phyloP scores from a whole-genome alignment of 2,113 vertebrate genomes.

The Tragulus kanchil region DNA sequence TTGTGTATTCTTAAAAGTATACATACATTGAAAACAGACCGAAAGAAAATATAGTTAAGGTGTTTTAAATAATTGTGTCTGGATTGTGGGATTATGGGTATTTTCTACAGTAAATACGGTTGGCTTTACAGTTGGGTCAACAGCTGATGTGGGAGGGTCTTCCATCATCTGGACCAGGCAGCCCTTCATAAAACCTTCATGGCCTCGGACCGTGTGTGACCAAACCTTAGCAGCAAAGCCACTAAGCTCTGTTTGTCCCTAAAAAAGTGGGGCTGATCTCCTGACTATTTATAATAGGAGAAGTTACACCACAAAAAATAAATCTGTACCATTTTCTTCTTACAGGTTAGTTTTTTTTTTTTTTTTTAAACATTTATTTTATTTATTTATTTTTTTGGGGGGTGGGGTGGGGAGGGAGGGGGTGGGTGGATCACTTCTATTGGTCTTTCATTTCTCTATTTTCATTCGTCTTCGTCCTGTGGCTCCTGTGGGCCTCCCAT shows the following conservation, averaged over 20 bases:
- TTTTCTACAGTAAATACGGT: background rate
- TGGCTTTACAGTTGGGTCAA: background rate
- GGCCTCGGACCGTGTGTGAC: background rate
- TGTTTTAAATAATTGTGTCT: background rate
- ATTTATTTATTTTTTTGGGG: too few relatives aligned
- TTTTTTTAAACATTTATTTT: too few relatives aligned
- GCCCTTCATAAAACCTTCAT: background rate
- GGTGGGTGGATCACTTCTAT: too few relatives aligned
- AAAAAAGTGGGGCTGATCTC: background rate
- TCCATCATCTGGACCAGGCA: background rate
- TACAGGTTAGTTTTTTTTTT: conserved; percentile 35
- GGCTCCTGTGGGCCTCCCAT: too few relatives aligned
- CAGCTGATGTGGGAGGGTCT: background rate
- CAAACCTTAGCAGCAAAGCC: background rate
- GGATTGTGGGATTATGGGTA: background rate
- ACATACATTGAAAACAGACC: background rate
- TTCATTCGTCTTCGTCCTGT: too few relatives aligned
- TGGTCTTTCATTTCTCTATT: too few relatives aligned
- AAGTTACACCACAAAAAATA: background rate
- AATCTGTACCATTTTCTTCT: background rate
- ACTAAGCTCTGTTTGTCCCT: background rate
- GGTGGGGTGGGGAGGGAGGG: too few relatives aligned
- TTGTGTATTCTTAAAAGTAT: background rate
- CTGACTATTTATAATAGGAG: background rate
- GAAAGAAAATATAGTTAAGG: conserved; percentile 24